Base-by-base conservation (phyloP, 2,113 vertebrate species). In the Talpa occidentalis region DNA sequence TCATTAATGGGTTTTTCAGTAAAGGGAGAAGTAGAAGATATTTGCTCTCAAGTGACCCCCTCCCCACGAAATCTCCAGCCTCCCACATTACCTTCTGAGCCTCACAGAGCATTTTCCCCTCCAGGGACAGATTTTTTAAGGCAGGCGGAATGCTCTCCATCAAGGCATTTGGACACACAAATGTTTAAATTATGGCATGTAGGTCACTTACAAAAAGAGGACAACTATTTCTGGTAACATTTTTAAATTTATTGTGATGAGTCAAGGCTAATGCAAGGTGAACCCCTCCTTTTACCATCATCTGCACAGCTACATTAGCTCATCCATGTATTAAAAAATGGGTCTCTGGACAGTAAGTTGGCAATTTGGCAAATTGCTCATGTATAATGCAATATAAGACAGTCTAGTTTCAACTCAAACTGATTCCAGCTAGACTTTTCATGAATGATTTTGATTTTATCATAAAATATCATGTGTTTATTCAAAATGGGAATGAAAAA, bases 161-260 rank as follows among this genome's bases (percentile, higher is more conserved):
- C 95, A 97, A 94, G 84, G 90, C 94, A 84, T 90, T 95, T 95
- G 81, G 90, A 97, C 95, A 97, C 96, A 97, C 66, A 97, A 97
- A 98, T 97, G 94, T 97, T 98, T 98, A 96, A 98, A 97, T 98
- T 96, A 95, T 67, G 76, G 95, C 92, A 97, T 97, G 82, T 93
- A 98, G 97, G 98, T 97, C 97, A 98, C 97, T 98, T 97, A 97
- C 97, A 98, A 97, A 98, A 98, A 95, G 96, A 98, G 97, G 98
- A 97, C 97, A 97, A 94, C 98, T 98, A 98, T 98, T 98, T 98
- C 92, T 97, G 97, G 98, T 95, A 98, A 97, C 97, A 97, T 93
- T 81, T 44, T 97, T 89, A 96, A 97, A 98, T 98, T 97, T 98
- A 98, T 94, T 96, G 96, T 95, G 97, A 96, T 97, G 97, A 98